Conservation (phyloP, 1,140 invertebrate genomes). For the Drosophila funebris region DNA sequence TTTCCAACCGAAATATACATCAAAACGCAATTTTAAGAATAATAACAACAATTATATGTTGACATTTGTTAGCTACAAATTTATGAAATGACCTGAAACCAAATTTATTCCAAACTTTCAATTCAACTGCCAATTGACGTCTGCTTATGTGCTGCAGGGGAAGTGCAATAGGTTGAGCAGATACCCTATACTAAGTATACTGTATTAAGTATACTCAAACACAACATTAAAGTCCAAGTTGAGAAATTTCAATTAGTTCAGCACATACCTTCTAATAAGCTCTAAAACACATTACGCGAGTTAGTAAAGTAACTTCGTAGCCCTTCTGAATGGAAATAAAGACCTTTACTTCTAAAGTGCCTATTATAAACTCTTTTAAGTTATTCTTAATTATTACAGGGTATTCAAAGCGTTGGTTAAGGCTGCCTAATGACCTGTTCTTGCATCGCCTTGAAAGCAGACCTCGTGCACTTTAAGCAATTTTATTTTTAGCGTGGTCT, state of each 20-base stretch:
- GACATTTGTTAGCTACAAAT: neutral
- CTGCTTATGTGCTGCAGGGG: neutral
- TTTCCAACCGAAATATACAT: neutral
- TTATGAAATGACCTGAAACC: no score
- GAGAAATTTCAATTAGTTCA: no score
- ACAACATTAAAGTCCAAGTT: no score
- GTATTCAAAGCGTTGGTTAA: constrained; percentile 18
- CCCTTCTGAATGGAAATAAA: neutral
- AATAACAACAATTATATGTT: neutral
- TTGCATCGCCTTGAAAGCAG: constrained; percentile 46
- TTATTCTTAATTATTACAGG: constrained; percentile 4
- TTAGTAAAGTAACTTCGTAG: no score
- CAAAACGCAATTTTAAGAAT: neutral
- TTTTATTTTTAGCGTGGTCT: constrained; percentile 49
- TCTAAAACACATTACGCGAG: no score
- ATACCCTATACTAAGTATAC: no score
- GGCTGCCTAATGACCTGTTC: constrained; percentile 9
- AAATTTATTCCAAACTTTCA: neutral
- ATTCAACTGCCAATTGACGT: neutral
- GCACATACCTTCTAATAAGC: no score
- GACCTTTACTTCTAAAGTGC: neutral
- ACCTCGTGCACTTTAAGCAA: constrained; percentile 34
- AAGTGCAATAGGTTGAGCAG: neutral
- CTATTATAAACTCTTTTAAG: neutral
- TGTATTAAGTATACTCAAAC: no score